Evolutionary conservation across 2,888 invertebrate genomes (phyloP).

Genomic region (Sesia apiformis): DNA sequence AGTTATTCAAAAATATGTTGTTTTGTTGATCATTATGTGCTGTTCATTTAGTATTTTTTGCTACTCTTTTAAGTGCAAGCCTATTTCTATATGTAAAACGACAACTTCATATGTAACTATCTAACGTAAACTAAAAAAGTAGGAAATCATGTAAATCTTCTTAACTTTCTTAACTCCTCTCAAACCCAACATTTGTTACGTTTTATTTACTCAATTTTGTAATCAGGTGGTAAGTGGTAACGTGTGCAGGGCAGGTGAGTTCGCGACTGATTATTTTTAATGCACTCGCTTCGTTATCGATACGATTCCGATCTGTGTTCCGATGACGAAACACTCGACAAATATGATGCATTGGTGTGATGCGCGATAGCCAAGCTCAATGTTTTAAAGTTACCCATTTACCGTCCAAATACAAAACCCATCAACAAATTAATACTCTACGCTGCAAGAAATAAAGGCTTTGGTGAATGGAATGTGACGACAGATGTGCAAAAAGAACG

Average conservation of each 20-base stretch:
- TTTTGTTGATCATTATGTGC: too few relatives aligned
- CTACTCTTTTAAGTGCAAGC: too few relatives aligned
- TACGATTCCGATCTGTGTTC: conserved; percentile 39
- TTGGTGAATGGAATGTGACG: background rate
- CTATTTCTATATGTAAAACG: too few relatives aligned
- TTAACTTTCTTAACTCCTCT: too few relatives aligned
- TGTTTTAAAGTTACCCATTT: conserved; percentile 22
- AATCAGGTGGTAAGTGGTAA: too few relatives aligned
- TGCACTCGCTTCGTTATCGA: conserved; percentile 48
- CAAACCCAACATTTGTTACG: too few relatives aligned
- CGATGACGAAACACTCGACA: conserved; percentile 61
- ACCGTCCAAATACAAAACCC: background rate
- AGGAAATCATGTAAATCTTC: too few relatives aligned
- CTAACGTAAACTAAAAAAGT: too few relatives aligned
- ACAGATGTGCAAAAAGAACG: conserved; percentile 3
- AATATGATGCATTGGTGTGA: conserved; percentile 68
- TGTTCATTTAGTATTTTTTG: too few relatives aligned
- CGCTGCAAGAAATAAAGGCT: background rate
- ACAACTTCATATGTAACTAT: too few relatives aligned
- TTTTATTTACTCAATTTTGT: too few relatives aligned
- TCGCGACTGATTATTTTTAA: conserved; percentile 33
- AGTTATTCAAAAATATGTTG: too few relatives aligned
- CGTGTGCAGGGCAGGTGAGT: conserved; percentile 16
- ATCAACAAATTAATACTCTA: background rate
- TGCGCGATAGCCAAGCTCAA: conserved; percentile 42